A percentile compares a stretch with the other conserved stretches of the same genome.
These are phyloP conservation scores for Limnephilus rhombicus DNA, from an alignment of 2,888 invertebrate species.

Conservation along the genomic window DNA sequence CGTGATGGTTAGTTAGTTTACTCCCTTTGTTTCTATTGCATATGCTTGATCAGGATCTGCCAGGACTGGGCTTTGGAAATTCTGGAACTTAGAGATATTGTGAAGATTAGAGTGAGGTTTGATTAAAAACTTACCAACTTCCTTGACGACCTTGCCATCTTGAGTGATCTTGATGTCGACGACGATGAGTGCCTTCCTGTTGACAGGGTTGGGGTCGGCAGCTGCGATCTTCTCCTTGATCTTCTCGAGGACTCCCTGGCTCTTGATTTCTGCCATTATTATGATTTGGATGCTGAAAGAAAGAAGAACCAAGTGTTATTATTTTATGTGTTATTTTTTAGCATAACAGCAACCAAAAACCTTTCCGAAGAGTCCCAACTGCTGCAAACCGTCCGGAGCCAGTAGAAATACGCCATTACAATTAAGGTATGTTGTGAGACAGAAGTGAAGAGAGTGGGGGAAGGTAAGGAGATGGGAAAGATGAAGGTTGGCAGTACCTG, in stretches of 20 bases:
- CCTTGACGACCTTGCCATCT: slow-evolving; percentile 58
- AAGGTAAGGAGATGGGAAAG: no score
- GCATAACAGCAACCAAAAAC: background rate
- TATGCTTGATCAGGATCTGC: background rate
- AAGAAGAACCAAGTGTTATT: background rate
- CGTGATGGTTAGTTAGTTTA: no score
- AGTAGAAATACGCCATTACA: no score
- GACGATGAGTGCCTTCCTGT: slow-evolving; percentile 58
- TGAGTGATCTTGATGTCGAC: slow-evolving; percentile 60
- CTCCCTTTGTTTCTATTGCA: no score
- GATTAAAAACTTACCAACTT: slow-evolving; percentile 62
- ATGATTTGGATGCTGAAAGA: background rate
- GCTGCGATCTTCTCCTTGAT: slow-evolving; percentile 63
- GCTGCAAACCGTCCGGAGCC: no score
- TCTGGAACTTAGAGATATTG: background rate
- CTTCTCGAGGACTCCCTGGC: slow-evolving; percentile 49
- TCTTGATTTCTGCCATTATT: background rate
- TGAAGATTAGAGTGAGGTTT: background rate
- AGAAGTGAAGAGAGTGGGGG: no score
- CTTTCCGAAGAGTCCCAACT: no score
- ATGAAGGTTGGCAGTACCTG: no score
- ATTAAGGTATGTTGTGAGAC: no score
- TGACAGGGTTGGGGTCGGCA: slow-evolving; percentile 61
- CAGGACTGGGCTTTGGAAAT: background rate
- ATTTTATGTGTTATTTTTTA: background rate